phyloP scores from a whole-genome alignment of 2,797 vertebrate species.

The Sebastes matsubarae region DNA sequence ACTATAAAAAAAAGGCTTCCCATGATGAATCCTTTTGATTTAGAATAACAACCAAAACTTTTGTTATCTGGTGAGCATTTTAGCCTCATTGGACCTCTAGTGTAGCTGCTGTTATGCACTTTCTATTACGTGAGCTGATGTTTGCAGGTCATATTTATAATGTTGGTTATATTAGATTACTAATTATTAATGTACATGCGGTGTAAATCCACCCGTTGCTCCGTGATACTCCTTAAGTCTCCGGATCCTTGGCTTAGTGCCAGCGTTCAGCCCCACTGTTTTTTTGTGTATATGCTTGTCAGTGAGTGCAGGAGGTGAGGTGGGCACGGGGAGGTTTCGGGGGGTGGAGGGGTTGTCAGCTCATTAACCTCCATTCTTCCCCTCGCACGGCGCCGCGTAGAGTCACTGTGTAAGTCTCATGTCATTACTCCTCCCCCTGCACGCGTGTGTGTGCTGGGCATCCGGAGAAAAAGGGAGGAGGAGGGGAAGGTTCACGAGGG shows the following conservation, averaged over 20 bases:
- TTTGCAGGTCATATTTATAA: conserved; percentile 10
- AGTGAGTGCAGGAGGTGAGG: conserved; percentile 54
- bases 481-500: conserved; percentile 47
- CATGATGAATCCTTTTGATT: background rate
- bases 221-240: conserved; percentile 33
- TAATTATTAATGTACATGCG: background rate
- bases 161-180: conserved; percentile 5
- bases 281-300: conserved; percentile 63
- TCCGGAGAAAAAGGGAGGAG: conserved; percentile 19
- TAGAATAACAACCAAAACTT: background rate
- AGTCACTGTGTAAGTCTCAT: conserved; percentile 74
- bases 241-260: conserved; percentile 46
- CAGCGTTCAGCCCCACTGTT: conserved; percentile 41
- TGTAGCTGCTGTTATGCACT: too few species aligned
- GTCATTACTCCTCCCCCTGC: conserved; percentile 74
- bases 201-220: conserved; percentile 29
- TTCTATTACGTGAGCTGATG: background rate
- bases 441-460: conserved; percentile 50
- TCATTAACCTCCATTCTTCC: conserved; percentile 79
- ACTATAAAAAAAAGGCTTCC: background rate
- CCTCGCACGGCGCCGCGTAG: conserved; percentile 45
- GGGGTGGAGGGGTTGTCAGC: conserved; percentile 74
- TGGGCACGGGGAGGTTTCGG: conserved; percentile 53
- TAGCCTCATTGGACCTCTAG: background rate
- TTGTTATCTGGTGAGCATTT: background rate